Conservation (phyloP, 2,888 invertebrate genomes). For the Lampropteryx suffumata region DNA sequence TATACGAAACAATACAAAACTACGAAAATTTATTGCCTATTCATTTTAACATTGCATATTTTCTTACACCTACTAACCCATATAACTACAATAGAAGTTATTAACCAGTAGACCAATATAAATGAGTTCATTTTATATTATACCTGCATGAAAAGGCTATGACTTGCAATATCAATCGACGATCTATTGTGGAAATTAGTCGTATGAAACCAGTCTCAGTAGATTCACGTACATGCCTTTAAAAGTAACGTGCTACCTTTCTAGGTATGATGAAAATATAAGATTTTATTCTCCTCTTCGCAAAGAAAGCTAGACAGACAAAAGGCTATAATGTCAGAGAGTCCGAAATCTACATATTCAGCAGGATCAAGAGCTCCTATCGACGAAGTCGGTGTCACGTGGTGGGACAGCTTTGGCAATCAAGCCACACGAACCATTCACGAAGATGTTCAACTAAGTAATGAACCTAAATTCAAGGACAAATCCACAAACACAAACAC, state of each 20-base stretch:
- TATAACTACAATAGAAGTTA: slow-evolving; percentile 33
- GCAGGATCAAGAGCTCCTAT: slow-evolving; percentile 71
- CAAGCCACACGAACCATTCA: slow-evolving; percentile 18
- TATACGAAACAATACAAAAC: too few species aligned
- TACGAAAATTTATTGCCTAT: too few species aligned
- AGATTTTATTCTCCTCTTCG: too few species aligned
- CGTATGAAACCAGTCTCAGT: slow-evolving; percentile 22
- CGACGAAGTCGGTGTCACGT: slow-evolving; percentile 50
- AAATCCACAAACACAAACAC: slow-evolving; percentile 48
- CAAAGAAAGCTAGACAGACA: not conserved
- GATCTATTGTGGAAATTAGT: slow-evolving; percentile 38
- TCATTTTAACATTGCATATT: not conserved
- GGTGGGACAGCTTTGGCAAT: slow-evolving; percentile 62
- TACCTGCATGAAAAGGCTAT: slow-evolving; percentile 30
- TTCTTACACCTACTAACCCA: slow-evolving; percentile 53
- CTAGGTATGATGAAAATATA: not conserved
- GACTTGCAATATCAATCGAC: slow-evolving; percentile 47
- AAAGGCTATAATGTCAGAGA: slow-evolving; percentile 45
- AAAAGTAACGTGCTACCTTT: not conserved
- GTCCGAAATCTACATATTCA: slow-evolving; percentile 46
- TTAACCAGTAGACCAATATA: slow-evolving; percentile 43
- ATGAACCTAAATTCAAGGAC: slow-evolving; percentile 39
- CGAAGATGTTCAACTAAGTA: slow-evolving; percentile 32
- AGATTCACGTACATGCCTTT: slow-evolving; percentile 26
- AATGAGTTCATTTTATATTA: slow-evolving; percentile 31